phyloP scores from a whole-genome alignment of 2,888 invertebrate genomes.

The Choristoneura rosaceana region DNA sequence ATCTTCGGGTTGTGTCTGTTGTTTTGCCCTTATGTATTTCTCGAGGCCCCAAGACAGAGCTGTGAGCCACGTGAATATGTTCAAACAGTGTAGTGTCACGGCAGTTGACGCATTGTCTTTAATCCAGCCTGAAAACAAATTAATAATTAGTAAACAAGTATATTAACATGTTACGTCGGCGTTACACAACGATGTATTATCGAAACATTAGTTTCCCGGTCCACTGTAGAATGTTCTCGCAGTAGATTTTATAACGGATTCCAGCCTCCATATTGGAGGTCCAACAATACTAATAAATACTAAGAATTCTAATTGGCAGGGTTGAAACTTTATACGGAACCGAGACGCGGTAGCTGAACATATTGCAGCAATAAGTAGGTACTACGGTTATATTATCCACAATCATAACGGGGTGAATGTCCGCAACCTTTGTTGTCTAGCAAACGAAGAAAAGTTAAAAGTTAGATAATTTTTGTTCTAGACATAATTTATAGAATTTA shows the following conservation, averaged over 20 bases:
- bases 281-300: too few species aligned
- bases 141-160: not conserved
- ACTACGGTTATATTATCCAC: not conserved
- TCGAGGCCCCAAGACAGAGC: constrained; percentile 88
- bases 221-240: too few species aligned
- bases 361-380: not conserved
- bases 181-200: not conserved
- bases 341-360: not conserved
- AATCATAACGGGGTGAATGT: not conserved
- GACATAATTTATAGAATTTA: not conserved
- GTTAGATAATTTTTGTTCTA: not conserved
- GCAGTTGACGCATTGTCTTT: constrained; percentile 87
- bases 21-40: constrained; percentile 66
- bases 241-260: too few species aligned
- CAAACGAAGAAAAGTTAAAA: not conserved
- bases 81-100: constrained; percentile 87
- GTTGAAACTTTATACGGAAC: not conserved
- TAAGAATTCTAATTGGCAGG: not conserved
- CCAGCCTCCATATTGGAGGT: too few species aligned
- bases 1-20: constrained; percentile 54
- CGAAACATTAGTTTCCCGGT: too few species aligned
- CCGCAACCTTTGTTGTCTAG: not conserved
- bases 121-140: constrained; percentile 83
- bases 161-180: not conserved
- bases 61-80: constrained; percentile 87